Percentiles rank a stretch among this genome's conserved stretches.
These are phyloP conservation scores for Mus caroli DNA, from an alignment of 2,797 vertebrate species.

Conservation along the genomic window DNA sequence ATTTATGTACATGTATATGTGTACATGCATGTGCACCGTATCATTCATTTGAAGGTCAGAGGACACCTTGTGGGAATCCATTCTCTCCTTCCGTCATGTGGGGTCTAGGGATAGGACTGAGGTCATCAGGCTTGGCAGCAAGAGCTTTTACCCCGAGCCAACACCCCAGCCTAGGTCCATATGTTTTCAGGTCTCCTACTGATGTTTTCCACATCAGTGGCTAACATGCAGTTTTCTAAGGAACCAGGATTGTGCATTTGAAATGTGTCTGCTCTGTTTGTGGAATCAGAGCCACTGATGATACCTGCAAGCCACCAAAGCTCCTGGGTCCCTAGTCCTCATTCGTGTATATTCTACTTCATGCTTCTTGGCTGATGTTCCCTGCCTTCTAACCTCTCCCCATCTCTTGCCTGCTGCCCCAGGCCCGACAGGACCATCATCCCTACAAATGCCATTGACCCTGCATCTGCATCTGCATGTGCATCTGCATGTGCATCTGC, in stretches of 20 bases:
- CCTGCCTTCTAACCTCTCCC: neutral
- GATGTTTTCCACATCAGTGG: neutral
- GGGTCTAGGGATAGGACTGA: too few species aligned
- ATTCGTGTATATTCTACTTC: fast-evolving
- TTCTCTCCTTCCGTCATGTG: too few species aligned
- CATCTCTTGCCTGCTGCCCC: neutral
- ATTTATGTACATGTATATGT: too few species aligned
- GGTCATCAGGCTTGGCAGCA: too few species aligned
- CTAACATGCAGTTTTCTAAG: neutral
- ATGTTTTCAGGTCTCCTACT: neutral
- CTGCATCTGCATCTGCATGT: neutral
- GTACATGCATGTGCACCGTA: neutral
- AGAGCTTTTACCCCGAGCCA: neutral
- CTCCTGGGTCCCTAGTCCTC: neutral
- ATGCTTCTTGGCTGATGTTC: neutral
- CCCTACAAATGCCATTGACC: neutral
- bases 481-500: neutral
- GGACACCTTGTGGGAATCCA: neutral
- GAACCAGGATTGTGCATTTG: neutral
- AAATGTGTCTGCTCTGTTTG: neutral
- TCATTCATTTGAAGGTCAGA: neutral
- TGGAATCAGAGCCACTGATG: neutral
- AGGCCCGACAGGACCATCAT: neutral
- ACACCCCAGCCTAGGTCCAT: too few species aligned
- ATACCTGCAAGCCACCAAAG: fast-evolving